Evolutionary conservation across 2,797 vertebrate genomes (phyloP).

Genomic region (Cygnus olor): DNA sequence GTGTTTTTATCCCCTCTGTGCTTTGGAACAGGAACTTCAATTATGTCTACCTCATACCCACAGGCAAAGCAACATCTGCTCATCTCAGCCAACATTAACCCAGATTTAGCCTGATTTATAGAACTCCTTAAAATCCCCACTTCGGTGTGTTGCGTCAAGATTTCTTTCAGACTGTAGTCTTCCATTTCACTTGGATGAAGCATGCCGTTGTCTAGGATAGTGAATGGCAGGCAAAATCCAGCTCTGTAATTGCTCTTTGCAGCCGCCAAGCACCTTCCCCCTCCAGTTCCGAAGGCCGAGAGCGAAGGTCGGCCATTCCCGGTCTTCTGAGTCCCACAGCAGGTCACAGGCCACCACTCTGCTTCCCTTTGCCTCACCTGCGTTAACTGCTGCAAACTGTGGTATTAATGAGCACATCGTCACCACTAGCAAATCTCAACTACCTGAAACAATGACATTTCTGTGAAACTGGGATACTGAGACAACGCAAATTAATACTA

Average conservation of each 20-base stretch:
- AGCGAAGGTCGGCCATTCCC: not conserved
- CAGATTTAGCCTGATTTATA: not conserved
- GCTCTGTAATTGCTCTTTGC: not conserved
- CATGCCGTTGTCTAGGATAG: not conserved
- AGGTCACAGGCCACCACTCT: not conserved
- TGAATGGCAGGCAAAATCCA: not conserved
- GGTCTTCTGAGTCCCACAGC: not conserved
- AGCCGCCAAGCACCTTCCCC: not conserved
- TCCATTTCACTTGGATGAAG: not conserved
- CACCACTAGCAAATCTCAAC: not conserved
- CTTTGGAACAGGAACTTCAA: not conserved
- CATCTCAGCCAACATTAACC: not conserved
- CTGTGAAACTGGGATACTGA: not conserved
- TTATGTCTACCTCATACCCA: not conserved
- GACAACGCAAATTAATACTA: not conserved
- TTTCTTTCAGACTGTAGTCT: not conserved
- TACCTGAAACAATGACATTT: not conserved
- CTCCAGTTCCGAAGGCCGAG: not conserved
- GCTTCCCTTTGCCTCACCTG: not conserved
- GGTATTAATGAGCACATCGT: not conserved
- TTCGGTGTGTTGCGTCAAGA: not conserved
- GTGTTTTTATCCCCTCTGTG: not conserved
- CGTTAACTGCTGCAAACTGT: not conserved
- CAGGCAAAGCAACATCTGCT: not conserved
- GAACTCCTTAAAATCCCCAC: not conserved